Evolutionary conservation across 2,797 vertebrate species (phyloP).

Genomic region (Aldrovandia affinis): DNA sequence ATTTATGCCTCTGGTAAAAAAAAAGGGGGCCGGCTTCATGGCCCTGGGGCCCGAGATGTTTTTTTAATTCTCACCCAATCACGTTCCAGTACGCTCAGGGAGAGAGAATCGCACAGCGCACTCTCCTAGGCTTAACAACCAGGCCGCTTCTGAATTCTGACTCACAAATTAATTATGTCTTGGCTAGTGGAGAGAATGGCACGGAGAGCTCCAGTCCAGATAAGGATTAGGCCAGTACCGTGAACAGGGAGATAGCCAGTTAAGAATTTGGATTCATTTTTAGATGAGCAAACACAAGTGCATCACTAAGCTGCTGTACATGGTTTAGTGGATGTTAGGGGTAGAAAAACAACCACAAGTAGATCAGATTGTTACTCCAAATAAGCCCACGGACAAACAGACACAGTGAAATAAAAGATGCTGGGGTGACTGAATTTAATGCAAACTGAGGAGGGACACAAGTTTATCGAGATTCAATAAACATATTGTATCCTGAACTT

Average conservation of each 20-base stretch:
- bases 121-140: conserved; percentile 54
- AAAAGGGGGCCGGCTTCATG: conserved; percentile 54
- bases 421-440: not conserved
- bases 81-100: conserved; percentile 16
- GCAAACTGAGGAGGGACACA: not conserved
- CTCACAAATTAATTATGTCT: not conserved
- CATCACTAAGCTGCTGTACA: not conserved
- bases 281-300: not conserved
- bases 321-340: no score
- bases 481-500: no score
- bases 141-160: conserved; percentile 35
- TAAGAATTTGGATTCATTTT: not conserved
- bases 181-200: not conserved
- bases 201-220: not conserved
- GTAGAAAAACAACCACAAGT: no score
- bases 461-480: no score
- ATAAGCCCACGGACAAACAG: no score
- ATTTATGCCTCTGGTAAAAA: conserved; percentile 73
- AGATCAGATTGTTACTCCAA: no score
- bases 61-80: conserved; percentile 54
- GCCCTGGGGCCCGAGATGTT: conserved; percentile 51
- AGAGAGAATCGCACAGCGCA: conserved; percentile 40
- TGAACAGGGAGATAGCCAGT: not conserved
- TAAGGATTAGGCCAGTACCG: not conserved
- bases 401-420: not conserved